Conservation (phyloP, 2,797 vertebrate species). For the Pangasius krempfi region DNA sequence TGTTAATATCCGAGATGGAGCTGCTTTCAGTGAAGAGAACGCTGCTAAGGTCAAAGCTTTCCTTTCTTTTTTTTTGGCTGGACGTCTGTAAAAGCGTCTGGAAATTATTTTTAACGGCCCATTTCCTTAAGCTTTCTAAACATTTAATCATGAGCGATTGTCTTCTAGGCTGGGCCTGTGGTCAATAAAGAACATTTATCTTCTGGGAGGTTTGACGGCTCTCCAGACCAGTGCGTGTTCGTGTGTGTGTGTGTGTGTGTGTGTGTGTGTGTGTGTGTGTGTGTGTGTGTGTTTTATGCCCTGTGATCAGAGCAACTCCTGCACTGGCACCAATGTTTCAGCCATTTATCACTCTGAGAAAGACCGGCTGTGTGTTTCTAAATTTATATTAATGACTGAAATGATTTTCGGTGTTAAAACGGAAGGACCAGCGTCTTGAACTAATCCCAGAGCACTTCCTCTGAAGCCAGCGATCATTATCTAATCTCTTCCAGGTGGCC, state of each 20-base stretch:
- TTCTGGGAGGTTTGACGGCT: constrained; percentile 52
- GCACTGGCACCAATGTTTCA: constrained; percentile 16
- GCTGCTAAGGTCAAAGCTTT: background rate
- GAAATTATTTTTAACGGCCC: constrained; percentile 53
- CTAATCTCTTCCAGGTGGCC: constrained; percentile 55
- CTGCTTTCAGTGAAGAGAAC: background rate
- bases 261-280: constrained; percentile 38
- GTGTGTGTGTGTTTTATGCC: constrained; percentile 36
- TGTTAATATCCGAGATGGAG: background rate
- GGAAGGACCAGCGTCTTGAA: constrained; percentile 43
- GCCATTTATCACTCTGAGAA: constrained; percentile 35
- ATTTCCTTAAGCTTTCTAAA: constrained; percentile 57
- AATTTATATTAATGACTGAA: constrained; percentile 41
- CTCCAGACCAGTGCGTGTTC: background rate
- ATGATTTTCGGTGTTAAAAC: constrained; percentile 39
- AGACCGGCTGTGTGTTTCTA: constrained; percentile 27
- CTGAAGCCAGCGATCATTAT: constrained; percentile 48
- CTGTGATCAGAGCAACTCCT: constrained; percentile 40
- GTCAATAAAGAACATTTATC: constrained; percentile 56
- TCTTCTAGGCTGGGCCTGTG: constrained; percentile 38
- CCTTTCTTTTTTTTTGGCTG: background rate
- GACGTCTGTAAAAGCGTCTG: constrained; percentile 33
- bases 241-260: constrained; percentile 29
- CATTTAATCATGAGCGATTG: constrained; percentile 60
- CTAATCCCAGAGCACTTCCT: constrained; percentile 42